Evolutionary conservation across 2,113 vertebrate species (phyloP).

Genomic region (Perca fluviatilis): DNA sequence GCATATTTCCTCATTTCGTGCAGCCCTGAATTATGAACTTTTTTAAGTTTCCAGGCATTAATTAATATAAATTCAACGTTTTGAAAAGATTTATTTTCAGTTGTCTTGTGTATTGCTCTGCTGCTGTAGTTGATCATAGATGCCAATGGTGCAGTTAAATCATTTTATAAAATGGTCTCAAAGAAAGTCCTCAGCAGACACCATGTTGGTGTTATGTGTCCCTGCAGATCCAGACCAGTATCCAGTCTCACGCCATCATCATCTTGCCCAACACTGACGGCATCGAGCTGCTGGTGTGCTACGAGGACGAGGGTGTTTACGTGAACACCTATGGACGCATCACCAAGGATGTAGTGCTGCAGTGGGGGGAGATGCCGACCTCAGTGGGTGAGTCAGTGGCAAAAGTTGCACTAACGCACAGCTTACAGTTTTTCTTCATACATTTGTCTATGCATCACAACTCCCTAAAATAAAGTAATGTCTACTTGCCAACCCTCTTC

Average conservation of each 20-base stretch:
- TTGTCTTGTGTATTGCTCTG: neutral
- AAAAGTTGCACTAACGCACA: neutral
- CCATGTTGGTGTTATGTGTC: neutral
- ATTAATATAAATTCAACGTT: neutral
- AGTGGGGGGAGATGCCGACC: conserved; percentile 99
- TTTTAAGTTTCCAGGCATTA: no score
- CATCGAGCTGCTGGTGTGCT: conserved; percentile 98
- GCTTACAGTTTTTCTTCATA: neutral
- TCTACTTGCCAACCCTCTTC: no score
- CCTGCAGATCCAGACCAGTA: conserved; percentile 93
- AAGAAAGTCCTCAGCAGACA: neutral
- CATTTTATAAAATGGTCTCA: neutral
- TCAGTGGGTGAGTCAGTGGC: conserved; percentile 91
- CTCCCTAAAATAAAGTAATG: no score
- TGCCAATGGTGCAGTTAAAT: neutral
- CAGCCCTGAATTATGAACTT: no score
- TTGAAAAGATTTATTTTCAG: neutral
- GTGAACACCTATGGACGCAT: conserved; percentile 98
- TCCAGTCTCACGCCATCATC: conserved; percentile 98
- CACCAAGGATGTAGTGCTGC: conserved; percentile 98
- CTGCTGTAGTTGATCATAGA: neutral
- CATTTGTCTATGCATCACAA: no score
- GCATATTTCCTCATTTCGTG: no score
- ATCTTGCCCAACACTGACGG: conserved; percentile 98
- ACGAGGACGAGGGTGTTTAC: conserved; percentile 98